Conservation (phyloP, 2,888 invertebrate genomes). For the Cantharis flavilabris region DNA sequence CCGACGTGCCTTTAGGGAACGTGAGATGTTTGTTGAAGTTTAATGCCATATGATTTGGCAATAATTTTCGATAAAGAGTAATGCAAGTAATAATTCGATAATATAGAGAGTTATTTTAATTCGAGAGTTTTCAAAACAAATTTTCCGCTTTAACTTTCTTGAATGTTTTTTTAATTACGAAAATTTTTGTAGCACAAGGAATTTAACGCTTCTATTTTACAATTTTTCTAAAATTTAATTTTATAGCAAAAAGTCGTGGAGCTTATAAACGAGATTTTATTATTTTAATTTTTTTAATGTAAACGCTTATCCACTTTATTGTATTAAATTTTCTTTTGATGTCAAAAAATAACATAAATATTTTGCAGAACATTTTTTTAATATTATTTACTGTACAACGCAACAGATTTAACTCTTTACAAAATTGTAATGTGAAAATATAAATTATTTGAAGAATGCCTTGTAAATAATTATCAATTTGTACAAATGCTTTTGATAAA, state of each 20-base stretch:
- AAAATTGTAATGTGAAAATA: background rate
- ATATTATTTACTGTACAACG: background rate
- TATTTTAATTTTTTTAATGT: background rate
- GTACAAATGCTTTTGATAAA: background rate
- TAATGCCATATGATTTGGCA: background rate
- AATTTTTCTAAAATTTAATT: background rate
- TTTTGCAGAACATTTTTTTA: background rate
- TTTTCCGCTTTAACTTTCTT: background rate
- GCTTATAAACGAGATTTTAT: background rate
- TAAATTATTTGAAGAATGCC: background rate
- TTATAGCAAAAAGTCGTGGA: background rate
- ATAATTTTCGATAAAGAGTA: background rate
- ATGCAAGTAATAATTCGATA: background rate
- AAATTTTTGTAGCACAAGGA: background rate
- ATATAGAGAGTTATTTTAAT: background rate
- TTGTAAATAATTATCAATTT: background rate
- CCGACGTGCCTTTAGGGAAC: background rate
- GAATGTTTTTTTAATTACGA: background rate
- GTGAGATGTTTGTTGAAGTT: background rate
- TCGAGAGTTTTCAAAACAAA: background rate
- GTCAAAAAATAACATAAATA: background rate
- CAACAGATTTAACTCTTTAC: background rate
- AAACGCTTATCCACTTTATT: background rate
- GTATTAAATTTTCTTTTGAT: background rate
- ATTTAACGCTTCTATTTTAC: background rate